These are phyloP conservation scores for Eucidaris tribuloides DNA, from an alignment of 35 echinoderm and acorn worm genomes.

Conservation along the genomic window DNA sequence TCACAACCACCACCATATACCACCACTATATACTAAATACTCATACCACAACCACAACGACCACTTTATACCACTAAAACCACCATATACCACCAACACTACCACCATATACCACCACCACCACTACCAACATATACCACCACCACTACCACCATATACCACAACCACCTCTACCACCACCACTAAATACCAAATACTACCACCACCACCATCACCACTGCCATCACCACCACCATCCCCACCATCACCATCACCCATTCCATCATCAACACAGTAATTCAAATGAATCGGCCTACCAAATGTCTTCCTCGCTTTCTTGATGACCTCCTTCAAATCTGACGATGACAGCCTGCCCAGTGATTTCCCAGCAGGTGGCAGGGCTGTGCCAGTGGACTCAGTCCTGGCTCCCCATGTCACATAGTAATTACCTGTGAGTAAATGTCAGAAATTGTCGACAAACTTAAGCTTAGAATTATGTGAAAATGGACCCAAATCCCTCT, in stretches of 20 bases:
- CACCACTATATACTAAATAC: too few species aligned
- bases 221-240: not conserved
- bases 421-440: slow-evolving; percentile 60
- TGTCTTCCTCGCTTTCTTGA: slow-evolving; percentile 83
- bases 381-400: slow-evolving; percentile 49
- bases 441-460: too few species aligned
- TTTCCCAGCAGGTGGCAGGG: slow-evolving; percentile 82
- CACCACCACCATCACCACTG: not conserved
- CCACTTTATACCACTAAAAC: too few species aligned
- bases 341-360: slow-evolving; percentile 72
- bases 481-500: too few species aligned
- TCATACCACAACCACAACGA: too few species aligned
- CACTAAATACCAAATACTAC: not conserved
- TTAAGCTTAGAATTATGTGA: too few species aligned
- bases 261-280: not conserved
- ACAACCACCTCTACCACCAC: too few species aligned
- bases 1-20: too few species aligned
- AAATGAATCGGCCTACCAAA: slow-evolving; percentile 61
- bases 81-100: too few species aligned
- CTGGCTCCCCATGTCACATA: slow-evolving; percentile 97
- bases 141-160: too few species aligned
- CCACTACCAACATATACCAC: too few species aligned
- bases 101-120: too few species aligned
- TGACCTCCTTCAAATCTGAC: slow-evolving; percentile 93
- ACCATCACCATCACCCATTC: not conserved